Base-by-base conservation (phyloP, 2,113 vertebrate species). In the Felis chaus region DNA sequence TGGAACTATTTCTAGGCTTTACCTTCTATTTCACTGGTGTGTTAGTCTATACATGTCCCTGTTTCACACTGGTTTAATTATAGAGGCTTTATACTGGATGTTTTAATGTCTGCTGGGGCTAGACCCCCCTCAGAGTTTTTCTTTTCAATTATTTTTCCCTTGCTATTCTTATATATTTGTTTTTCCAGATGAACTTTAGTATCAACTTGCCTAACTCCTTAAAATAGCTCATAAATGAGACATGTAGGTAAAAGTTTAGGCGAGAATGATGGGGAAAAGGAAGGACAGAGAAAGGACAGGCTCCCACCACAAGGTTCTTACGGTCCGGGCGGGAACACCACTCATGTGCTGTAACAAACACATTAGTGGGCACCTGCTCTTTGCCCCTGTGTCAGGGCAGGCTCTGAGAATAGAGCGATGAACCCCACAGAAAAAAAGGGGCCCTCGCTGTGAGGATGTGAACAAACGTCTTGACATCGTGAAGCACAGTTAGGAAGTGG, bases 341-440 rank as follows among this genome's bases (percentile, higher is more conserved):
- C n/a, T n/a, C 25, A 13, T 5, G 6, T 11, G 18, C 27, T 21
- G 0, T 4, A 5, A 23, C 0, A 19, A 33, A 61, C 25, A 1
- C 2, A 0, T 36, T 18, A 9, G 3, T 1, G n/a, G 41, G 41
- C 21, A 29, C 11, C 19, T 23, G 1, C 1, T 7, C 1, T 21
- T 0, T 2, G 10, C 23, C 69, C 19, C 0, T 10, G 19, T 0
- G 0, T 21, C 2, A 8, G 0, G 4, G 53, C 50, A 23, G 48
- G 4, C 9, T 6, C 41, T 21, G 3, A 53, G 33, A 4, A 6
- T 5, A 29, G 11, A 14, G 1, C 0, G 1, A 1, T 3, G 23
- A 21, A 5, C 36, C 13, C 11, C 1, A 10, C 39, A 5, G 63
- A 33, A 1, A 33, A 1, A 50, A 15, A 18, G 41, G 1, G 0